Base-by-base conservation (phyloP, 2,888 invertebrate species). In the Furcula furcula region DNA sequence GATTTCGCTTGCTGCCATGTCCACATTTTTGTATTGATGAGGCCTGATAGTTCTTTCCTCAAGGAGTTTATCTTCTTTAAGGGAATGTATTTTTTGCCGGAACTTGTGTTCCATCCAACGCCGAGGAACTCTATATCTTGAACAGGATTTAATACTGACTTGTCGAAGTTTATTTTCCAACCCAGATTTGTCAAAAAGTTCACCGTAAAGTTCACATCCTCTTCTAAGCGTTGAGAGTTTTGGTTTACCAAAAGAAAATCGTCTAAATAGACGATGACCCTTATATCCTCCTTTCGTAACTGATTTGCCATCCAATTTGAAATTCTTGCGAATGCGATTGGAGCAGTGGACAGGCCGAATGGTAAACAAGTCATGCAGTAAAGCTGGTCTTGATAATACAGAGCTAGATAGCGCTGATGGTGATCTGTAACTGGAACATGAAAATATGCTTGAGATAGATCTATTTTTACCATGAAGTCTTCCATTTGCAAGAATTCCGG, bases 231-330 rank as follows among this genome's bases (percentile, higher is more conserved):
- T 16, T 12, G 9, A 11, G 29, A 30, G 10, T 46, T 25, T 30
- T 34, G 14, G 10, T 40, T 22, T 10, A 31, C 31, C 11, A 46
- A 0, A 1, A 53, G 23, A 19, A 49, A 53, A 16, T 49, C 49
- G 42, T 49, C 46, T 9, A 49, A 20, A 18, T 53, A 49, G 0
- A 53, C 48, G 2, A 46, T 22, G 1, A 43, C 25, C 4, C 39
- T 29, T 5, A 52, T 46, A 2, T 19, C 29, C 7, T 28, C 11
- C 14, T 35, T 4, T 9, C 51, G 26, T 16, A 51, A 23, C 6
- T 9, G 2, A 5, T 14, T 7, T 13, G 46, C 44, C 4, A 52
- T 4, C 48, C 43, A 48, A 15, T 41, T 41, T 6, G 46, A 26
- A 3, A 52, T 14, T 9, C 29, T 46, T 1, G 44, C 39, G 9